Conservation (phyloP, 2,113 vertebrate genomes). For the Empidonax traillii region DNA sequence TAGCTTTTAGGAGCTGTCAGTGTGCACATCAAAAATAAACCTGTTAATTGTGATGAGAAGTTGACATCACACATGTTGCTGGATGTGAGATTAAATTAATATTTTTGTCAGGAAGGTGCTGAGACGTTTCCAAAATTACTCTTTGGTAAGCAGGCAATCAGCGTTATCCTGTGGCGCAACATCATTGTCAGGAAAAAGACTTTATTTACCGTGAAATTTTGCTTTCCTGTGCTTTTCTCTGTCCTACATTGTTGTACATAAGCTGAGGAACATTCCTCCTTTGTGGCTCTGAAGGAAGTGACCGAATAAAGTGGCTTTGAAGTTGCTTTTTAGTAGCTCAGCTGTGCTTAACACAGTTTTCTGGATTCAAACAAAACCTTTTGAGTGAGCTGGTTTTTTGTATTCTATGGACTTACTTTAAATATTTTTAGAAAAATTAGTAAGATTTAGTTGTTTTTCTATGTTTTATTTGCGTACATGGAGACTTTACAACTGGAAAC, state of each 20-base stretch:
- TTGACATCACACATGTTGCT: slow-evolving; percentile 5
- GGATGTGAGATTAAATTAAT: not conserved
- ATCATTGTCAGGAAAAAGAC: not conserved
- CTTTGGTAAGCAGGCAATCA: not conserved
- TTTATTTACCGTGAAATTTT: not conserved
- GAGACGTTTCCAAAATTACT: not conserved
- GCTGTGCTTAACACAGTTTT: not conserved
- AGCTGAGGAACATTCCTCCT: not conserved
- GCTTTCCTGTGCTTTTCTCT: not conserved
- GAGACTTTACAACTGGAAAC: not conserved
- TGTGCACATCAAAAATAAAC: slow-evolving; percentile 14
- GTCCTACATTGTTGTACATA: not conserved
- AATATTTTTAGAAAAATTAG: not conserved
- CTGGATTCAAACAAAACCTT: not conserved
- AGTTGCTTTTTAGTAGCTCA: not conserved
- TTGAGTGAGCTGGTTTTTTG: not conserved
- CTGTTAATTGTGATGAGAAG: not conserved
- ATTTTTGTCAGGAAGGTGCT: not conserved
- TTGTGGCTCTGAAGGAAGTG: not conserved
- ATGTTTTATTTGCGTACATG: not conserved
- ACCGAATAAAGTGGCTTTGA: not conserved
- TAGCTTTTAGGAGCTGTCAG: slow-evolving; percentile 41
- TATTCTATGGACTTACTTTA: not conserved
- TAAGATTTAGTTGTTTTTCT: not conserved
- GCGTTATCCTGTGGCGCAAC: not conserved